These are phyloP conservation scores for Aegotheles bennettii DNA, from an alignment of 2,113 vertebrate genomes.

Conservation along the genomic window DNA sequence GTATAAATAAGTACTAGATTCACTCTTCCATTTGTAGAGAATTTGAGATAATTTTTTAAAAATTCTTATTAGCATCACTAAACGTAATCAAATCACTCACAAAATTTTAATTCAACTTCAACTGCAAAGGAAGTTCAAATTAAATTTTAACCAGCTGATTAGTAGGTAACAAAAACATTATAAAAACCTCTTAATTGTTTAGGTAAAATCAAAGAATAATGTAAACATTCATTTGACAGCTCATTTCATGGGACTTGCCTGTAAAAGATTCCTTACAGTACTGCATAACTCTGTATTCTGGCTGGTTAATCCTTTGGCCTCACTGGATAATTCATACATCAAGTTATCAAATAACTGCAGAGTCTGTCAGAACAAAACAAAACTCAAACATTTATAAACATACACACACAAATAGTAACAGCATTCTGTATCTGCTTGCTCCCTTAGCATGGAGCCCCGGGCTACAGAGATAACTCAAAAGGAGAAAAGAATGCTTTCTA, in stretches of 20 bases:
- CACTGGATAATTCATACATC: constrained; percentile 79
- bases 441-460: background rate
- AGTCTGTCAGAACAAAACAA: constrained; percentile 72
- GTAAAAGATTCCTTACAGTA: constrained; percentile 79
- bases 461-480: background rate
- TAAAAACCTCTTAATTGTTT: background rate
- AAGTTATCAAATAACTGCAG: constrained; percentile 82
- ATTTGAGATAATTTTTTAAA: background rate
- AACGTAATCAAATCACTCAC: background rate
- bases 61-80: background rate
- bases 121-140: background rate
- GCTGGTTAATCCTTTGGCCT: constrained; percentile 82
- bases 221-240: background rate
- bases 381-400: background rate
- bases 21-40: background rate
- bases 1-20: background rate
- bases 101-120: background rate
- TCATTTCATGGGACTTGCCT: constrained; percentile 70
- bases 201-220: background rate
- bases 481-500: background rate
- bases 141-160: background rate
- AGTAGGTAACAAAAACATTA: background rate
- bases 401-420: background rate
- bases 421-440: background rate
- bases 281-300: constrained; percentile 81